These are phyloP conservation scores for Pagetopsis macropterus DNA, from an alignment of 2,797 vertebrate genomes.

Conservation along the genomic window DNA sequence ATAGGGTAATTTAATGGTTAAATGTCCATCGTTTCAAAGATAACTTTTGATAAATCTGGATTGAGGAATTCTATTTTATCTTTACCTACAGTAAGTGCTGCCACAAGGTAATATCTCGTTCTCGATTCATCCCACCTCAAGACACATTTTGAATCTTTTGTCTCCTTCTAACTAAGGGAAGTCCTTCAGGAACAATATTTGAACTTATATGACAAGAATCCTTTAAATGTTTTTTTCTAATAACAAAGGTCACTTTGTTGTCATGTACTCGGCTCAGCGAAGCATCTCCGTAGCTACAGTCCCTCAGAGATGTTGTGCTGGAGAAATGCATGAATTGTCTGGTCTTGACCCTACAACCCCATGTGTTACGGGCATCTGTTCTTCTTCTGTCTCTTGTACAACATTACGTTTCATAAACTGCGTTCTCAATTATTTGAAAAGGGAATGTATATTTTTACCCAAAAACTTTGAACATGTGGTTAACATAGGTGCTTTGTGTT, in stretches of 20 bases:
- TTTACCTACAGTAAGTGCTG: not conserved
- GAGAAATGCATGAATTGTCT: not conserved
- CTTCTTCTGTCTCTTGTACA: not conserved
- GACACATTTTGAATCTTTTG: constrained; percentile 43
- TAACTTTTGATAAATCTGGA: constrained; percentile 50
- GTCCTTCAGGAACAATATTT: too few relatives aligned
- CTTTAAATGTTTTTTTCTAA: too few relatives aligned
- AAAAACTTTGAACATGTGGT: too few relatives aligned
- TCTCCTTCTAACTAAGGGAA: not conserved
- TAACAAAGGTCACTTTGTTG: too few relatives aligned
- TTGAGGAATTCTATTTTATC: constrained; percentile 31
- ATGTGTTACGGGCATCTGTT: not conserved
- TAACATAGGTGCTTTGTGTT: too few relatives aligned
- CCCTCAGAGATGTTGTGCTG: constrained; percentile 10
- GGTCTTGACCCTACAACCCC: not conserved
- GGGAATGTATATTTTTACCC: too few relatives aligned
- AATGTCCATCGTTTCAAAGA: constrained; percentile 25
- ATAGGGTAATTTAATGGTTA: constrained; percentile 45
- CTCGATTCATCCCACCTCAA: constrained; percentile 7
- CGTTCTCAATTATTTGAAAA: too few relatives aligned
- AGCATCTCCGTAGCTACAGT: constrained; percentile 7
- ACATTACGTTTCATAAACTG: too few relatives aligned
- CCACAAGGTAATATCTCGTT: constrained; percentile 29
- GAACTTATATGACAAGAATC: too few relatives aligned
- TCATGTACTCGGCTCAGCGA: not conserved